Conservation (phyloP, 2,888 invertebrate species). For the Tupiocoris notatus region DNA sequence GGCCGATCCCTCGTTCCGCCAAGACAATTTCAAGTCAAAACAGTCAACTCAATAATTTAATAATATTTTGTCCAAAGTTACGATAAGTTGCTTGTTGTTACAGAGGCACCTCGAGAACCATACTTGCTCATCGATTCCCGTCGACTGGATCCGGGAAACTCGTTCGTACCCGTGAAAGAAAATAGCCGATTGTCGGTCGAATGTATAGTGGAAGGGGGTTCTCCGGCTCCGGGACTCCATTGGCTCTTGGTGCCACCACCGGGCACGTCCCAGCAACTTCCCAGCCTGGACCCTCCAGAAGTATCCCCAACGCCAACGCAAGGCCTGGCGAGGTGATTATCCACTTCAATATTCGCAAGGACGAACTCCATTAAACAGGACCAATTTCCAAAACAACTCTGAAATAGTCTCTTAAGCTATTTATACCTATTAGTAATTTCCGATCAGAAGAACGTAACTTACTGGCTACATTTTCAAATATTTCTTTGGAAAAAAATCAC, state of each 20-base stretch:
- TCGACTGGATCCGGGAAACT: constrained; percentile 79
- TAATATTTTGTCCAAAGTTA: too few relatives aligned
- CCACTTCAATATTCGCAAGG: too few relatives aligned
- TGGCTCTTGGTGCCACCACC: constrained; percentile 58
- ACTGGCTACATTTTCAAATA: too few relatives aligned
- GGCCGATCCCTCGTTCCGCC: too few relatives aligned
- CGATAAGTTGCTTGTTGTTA: neutral
- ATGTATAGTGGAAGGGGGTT: constrained; percentile 82
- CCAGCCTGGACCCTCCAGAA: constrained; percentile 53
- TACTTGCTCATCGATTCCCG: constrained; percentile 84
- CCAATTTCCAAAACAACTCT: too few relatives aligned
- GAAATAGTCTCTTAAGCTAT: too few relatives aligned
- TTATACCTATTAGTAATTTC: too few relatives aligned
- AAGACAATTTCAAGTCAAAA: too few relatives aligned
- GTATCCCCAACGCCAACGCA: constrained; percentile 47
- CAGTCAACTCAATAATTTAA: too few relatives aligned
- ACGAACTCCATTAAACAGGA: too few relatives aligned
- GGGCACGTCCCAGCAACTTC: constrained; percentile 45
- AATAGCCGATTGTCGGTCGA: constrained; percentile 77
- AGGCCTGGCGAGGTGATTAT: constrained; percentile 48
- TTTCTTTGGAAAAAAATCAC: too few relatives aligned
- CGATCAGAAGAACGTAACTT: too few relatives aligned
- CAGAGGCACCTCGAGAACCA: constrained; percentile 81
- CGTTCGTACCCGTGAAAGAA: constrained; percentile 83
- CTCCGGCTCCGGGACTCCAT: constrained; percentile 63